Evolutionary conservation across 2,113 vertebrate genomes (phyloP), one percentile per base, ranked within the genome.

Genomic region (Collichthys lucidus): DNA sequence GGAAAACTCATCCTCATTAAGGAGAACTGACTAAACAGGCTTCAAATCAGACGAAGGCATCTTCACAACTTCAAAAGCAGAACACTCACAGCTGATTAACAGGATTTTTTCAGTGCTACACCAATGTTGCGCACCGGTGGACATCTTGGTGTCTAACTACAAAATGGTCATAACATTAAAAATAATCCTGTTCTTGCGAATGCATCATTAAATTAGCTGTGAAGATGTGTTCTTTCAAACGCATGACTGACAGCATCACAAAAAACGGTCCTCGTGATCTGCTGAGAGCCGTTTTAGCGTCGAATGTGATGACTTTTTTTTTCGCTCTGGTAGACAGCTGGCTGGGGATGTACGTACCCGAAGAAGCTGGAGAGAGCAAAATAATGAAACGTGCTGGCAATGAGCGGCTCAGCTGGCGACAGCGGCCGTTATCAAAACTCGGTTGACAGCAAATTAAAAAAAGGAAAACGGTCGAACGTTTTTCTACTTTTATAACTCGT

Each of bases 341-440:
- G 80, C 56, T 84, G 78, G 61, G 76, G 82, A 67, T 82, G 56
- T 31, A 16, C 15, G 19, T 77, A 60, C 42, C 66, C 64, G 52
- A 55, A 79, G 66, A 60, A 53, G 60, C 4, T 0, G 52, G 61
- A 35, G 77, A 86, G 79, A 77, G 61, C 53, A 35, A 69, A 68
- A 84, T 68, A 83, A 82, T 67, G 52, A 86, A 89, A 86, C 62
- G 80, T 77, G 71, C 79, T 42, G 77, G 87, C 78, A 79, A 72
- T 56, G 60, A 90, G 61, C 62, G 47, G 80, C 82, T 78, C 73
- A 46, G 80, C 75, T n/a, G 29, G 63, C 10, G 42, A 42, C 40
- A 52, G 62, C 1, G 42, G 66, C 19, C 40, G 16, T 79, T 65
- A 67, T 81, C 60, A 66, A 79, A 55, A 71, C 63, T 84, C 82